Percentiles rank a stretch among this genome's conserved stretches.
These are phyloP conservation scores for Halichondria panicea DNA, from an alignment of 37 sponge, comb jelly and placozoan genomes.

Conservation along the genomic window DNA sequence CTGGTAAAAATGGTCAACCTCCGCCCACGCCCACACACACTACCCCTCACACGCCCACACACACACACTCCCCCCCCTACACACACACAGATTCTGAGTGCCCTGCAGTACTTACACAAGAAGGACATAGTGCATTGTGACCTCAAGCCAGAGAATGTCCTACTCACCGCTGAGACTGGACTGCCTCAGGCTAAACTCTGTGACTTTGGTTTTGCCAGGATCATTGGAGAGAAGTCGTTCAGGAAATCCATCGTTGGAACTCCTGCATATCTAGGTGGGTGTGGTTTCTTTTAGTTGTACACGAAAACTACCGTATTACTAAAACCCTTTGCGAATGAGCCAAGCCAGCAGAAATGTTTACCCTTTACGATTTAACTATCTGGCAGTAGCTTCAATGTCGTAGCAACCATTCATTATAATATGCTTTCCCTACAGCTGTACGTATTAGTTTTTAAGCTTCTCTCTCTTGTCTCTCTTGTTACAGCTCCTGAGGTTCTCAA, in stretches of 20 bases:
- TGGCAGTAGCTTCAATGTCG: too few relatives aligned
- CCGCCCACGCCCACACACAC: too few relatives aligned
- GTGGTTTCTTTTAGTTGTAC: too few relatives aligned
- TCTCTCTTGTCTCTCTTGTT: too few relatives aligned
- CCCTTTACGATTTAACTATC: too few relatives aligned
- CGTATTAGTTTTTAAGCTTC: too few relatives aligned
- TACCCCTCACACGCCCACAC: background rate
- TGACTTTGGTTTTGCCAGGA: constrained; percentile 99
- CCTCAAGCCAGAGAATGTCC: constrained; percentile 98
- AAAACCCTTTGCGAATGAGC: too few relatives aligned
- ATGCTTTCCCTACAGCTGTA: too few relatives aligned
- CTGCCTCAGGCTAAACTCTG: constrained; percentile 89
- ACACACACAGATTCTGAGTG: constrained; percentile 79
- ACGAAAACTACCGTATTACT: too few relatives aligned
- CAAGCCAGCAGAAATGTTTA: too few relatives aligned
- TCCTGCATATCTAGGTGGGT: constrained; percentile 94
- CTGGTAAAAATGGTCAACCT: too few relatives aligned
- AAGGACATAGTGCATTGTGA: constrained; percentile 98
- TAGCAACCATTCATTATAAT: too few relatives aligned
- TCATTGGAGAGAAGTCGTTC: constrained; percentile 94
- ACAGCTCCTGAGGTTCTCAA: constrained; percentile 97
- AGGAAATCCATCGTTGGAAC: constrained; percentile 97
- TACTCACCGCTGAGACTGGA: constrained; percentile 75
- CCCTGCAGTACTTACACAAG: constrained; percentile 91
- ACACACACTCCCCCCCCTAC: background rate